Evolutionary conservation across 2,797 vertebrate genomes (phyloP).

Genomic region (Tadarida brasiliensis): DNA sequence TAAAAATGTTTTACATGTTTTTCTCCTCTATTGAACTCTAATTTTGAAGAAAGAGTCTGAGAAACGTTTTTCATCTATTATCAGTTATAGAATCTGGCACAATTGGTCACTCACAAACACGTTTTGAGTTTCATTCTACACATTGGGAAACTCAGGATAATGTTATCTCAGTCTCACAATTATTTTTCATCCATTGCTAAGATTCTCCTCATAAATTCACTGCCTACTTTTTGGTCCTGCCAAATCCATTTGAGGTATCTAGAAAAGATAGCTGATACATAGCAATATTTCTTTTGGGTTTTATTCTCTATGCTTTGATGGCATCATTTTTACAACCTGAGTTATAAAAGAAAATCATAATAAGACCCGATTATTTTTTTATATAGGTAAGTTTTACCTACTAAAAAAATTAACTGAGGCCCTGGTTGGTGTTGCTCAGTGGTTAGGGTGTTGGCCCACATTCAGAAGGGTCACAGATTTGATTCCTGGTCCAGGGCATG

Average conservation of each 20-base stretch:
- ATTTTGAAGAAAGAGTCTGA: neutral
- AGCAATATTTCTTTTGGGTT: neutral
- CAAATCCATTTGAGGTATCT: neutral
- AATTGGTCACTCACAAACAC: neutral
- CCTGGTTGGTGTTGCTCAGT: too few species aligned
- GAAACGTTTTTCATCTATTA: neutral
- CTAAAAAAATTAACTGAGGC: neutral
- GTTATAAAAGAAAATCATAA: neutral
- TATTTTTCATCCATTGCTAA: neutral
- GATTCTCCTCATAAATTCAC: neutral
- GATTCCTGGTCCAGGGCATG: too few species aligned
- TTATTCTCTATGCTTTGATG: neutral
- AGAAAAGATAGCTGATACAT: neutral
- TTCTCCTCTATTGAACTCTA: neutral
- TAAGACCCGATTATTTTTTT: neutral
- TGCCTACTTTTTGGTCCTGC: neutral
- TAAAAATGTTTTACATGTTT: neutral
- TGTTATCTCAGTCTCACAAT: neutral
- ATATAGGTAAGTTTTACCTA: neutral
- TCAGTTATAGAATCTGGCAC: neutral
- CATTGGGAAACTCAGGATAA: neutral
- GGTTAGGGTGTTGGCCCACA: too few species aligned
- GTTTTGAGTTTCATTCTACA: neutral
- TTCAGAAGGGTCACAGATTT: too few species aligned
- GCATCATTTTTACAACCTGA: neutral